Evolutionary conservation across 2,888 invertebrate genomes (phyloP).

Genomic region (Tetanocera ferruginea): DNA sequence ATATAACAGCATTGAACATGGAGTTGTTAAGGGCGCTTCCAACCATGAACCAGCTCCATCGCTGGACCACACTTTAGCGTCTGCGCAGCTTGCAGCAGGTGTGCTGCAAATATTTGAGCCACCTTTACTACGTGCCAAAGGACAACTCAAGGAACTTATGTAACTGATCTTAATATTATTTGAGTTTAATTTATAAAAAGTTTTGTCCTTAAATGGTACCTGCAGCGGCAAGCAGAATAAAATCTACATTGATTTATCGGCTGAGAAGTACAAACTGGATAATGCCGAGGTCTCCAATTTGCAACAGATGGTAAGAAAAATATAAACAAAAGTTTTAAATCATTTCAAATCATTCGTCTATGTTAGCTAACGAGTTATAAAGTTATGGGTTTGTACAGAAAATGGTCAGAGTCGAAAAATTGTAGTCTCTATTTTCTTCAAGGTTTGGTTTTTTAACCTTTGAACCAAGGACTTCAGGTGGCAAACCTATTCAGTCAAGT

Average conservation of each 20-base stretch:
- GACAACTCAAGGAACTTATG: slow-evolving; percentile 66
- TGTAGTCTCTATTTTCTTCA: too few relatives aligned
- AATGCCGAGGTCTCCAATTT: slow-evolving; percentile 62
- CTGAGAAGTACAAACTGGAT: slow-evolving; percentile 65
- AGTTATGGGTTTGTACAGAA: too few relatives aligned
- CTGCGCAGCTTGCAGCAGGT: slow-evolving; percentile 60
- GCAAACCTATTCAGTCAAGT: too few relatives aligned
- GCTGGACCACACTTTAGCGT: slow-evolving; percentile 52
- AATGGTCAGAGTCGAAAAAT: too few relatives aligned
- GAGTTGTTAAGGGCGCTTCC: background rate
- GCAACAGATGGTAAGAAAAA: slow-evolving; percentile 63
- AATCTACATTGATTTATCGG: slow-evolving; percentile 66
- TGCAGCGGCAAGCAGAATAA: slow-evolving; percentile 67
- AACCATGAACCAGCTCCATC: background rate
- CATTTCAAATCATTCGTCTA: too few relatives aligned
- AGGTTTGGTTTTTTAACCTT: too few relatives aligned
- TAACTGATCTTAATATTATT: slow-evolving; percentile 40
- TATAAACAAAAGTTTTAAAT: background rate
- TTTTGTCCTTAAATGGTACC: background rate
- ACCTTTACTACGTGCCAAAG: slow-evolving; percentile 58
- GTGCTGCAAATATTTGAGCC: slow-evolving; percentile 62
- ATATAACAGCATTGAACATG: background rate
- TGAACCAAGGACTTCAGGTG: too few relatives aligned
- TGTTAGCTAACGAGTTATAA: too few relatives aligned
- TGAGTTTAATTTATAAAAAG: slow-evolving; percentile 18